Conservation (phyloP, 2,113 vertebrate species). For the Thermophis baileyi region DNA sequence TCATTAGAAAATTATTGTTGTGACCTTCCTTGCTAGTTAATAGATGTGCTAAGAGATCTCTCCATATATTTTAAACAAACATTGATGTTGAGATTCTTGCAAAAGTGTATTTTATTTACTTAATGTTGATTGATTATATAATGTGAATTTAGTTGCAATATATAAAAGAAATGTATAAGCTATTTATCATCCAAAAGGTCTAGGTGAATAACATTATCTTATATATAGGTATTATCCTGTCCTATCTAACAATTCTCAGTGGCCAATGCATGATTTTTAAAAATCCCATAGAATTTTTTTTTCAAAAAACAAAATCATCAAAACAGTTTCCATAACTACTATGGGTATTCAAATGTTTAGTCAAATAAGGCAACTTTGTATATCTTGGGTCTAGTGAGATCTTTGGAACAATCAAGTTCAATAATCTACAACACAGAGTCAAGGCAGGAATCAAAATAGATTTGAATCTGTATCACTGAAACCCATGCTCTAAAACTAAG, state of each 20-base stretch:
- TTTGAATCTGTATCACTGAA: too few species aligned
- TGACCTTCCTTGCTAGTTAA: background rate
- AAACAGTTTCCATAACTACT: background rate
- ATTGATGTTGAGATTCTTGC: background rate
- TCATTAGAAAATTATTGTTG: background rate
- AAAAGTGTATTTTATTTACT: background rate
- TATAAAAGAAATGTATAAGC: background rate
- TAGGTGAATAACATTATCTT: background rate
- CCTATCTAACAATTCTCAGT: background rate
- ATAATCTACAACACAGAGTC: background rate
- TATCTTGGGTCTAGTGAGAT: background rate
- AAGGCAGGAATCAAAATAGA: background rate
- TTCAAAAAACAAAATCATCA: background rate
- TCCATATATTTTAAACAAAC: background rate
- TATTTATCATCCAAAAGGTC: background rate
- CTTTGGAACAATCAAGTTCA: background rate
- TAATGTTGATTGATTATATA: background rate
- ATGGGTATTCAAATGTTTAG: background rate
- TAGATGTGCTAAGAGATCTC: background rate
- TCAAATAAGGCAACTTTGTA: background rate
- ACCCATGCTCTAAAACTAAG: background rate
- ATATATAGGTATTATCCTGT: background rate
- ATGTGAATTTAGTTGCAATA: background rate
- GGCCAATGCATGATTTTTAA: background rate
- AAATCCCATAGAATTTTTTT: background rate